Base-by-base conservation (phyloP, 2,797 vertebrate genomes). In the Zonotrichia albicollis region DNA sequence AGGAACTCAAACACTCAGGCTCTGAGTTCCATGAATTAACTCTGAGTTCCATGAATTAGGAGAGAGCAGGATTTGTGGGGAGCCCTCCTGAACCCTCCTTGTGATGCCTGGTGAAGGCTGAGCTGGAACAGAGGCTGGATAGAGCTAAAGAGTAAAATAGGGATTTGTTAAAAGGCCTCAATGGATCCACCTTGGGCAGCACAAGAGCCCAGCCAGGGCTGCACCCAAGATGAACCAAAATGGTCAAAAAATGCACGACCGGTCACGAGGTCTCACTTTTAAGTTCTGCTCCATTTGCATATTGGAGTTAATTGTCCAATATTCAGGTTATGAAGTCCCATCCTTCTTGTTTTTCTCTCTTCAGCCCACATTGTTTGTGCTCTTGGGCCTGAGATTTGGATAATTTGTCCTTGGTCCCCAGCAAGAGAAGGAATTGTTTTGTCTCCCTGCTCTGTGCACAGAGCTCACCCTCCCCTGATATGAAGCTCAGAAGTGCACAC, bases 41-140 rank as follows among this genome's bases (percentile, higher is more conserved):
- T 58, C 22, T 46, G 45, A 23, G 45, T 23, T 25, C 48, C 48
- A 26, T 17, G 50, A 51, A 29, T 51, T 1, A 54, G 91, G 87
- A 94, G 88, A 83, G 83, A 83, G 86, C 20, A 19, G 90, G 73
- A 34, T 72, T 85, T 77, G 92, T 32, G 64, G 70, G 88, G 90
- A 96, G 60, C 73, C 46, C 57, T 42, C 78, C 84, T 64, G 43
- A 26, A 21, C 77, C 89, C 79, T 64, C 18, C 4, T 6, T 29
- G 26, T 20, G 58, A 29, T 40, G n/a, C 55, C 34, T 17, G 3
- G 46, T 6, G 23, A 6, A 25, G 55, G 57, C 34, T 58, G 57
- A 1, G 3, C 57, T 36, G 4, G 22, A 58, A 8, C 23, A 36
- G 57, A 58, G 57, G 10, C 23, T 25, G 10, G n/a, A 2, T 22